Conservation (phyloP, 2,888 invertebrate species). For the Aphidoletes aphidimyza region DNA sequence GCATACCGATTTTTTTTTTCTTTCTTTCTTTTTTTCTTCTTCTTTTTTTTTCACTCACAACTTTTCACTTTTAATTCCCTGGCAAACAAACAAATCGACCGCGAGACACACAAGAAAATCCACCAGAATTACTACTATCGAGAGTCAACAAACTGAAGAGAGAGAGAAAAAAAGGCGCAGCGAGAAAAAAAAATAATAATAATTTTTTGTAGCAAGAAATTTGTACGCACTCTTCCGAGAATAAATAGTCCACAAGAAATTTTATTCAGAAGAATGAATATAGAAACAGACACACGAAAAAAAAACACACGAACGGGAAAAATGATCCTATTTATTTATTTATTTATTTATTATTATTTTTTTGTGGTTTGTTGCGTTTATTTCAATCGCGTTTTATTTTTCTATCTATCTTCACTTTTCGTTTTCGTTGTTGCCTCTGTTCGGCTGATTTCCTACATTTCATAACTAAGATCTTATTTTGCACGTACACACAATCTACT, state of each 20-base stretch:
- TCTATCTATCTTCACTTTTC: background rate
- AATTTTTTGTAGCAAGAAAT: too few relatives aligned
- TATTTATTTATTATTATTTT: too few relatives aligned
- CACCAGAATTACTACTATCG: background rate
- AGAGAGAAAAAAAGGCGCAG: background rate
- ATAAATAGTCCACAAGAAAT: background rate
- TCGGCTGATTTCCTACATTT: constrained; percentile 52
- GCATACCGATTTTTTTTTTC: constrained; percentile 10
- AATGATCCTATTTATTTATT: constrained; percentile 44
- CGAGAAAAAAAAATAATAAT: background rate
- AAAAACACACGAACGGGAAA: background rate
- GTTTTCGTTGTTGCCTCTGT: constrained; percentile 34
- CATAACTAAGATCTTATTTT: constrained; percentile 53
- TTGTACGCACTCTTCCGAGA: too few relatives aligned
- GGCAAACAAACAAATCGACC: background rate
- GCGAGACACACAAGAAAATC: background rate
- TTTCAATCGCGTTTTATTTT: background rate
- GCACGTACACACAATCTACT: constrained; percentile 46
- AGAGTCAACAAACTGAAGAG: constrained; percentile 22
- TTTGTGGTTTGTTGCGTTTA: constrained; percentile 49
- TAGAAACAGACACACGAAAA: background rate
- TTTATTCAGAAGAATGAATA: background rate
- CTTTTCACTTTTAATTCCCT: constrained; percentile 25
- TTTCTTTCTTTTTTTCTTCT: background rate
- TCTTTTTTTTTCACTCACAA: background rate